Evolutionary conservation across 1,140 invertebrate genomes (phyloP).

Genomic region (Plectus sambesii): DNA sequence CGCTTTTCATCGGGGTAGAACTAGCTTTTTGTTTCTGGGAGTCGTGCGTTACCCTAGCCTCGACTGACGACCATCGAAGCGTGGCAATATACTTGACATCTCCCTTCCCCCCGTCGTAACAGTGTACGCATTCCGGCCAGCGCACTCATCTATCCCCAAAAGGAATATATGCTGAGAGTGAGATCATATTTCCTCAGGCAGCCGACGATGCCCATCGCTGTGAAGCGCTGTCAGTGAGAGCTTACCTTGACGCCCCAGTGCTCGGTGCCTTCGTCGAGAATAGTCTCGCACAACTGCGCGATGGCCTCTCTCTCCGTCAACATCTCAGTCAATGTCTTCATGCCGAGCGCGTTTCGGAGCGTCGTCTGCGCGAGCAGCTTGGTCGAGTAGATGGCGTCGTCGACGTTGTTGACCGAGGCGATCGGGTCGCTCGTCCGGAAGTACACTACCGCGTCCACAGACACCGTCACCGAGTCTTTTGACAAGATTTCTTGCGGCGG

Average conservation of each 20-base stretch:
- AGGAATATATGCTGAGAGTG: too few species aligned
- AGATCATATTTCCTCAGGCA: too few species aligned
- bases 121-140: too few species aligned
- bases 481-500: conserved; percentile 45
- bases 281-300: conserved; percentile 45
- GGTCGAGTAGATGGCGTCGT: conserved; percentile 51
- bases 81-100: too few species aligned
- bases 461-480: conserved; percentile 43
- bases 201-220: neutral
- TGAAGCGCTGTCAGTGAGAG: conserved; percentile 29
- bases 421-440: conserved; percentile 46
- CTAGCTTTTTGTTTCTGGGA: too few species aligned
- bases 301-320: conserved; percentile 51
- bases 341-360: conserved; percentile 49
- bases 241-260: conserved; percentile 71
- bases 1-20: too few species aligned
- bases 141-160: too few species aligned
- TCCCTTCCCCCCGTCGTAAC: too few species aligned
- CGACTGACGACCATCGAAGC: too few species aligned
- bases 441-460: conserved; percentile 44
- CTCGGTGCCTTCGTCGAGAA: conserved; percentile 44
- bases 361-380: conserved; percentile 50
- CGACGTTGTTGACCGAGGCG: conserved; percentile 49
- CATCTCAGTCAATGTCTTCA: conserved; percentile 52
- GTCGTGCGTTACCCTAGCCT: too few species aligned